These are phyloP conservation scores for Bovichtus variegatus DNA, from an alignment of 2,797 vertebrate species.

Conservation along the genomic window DNA sequence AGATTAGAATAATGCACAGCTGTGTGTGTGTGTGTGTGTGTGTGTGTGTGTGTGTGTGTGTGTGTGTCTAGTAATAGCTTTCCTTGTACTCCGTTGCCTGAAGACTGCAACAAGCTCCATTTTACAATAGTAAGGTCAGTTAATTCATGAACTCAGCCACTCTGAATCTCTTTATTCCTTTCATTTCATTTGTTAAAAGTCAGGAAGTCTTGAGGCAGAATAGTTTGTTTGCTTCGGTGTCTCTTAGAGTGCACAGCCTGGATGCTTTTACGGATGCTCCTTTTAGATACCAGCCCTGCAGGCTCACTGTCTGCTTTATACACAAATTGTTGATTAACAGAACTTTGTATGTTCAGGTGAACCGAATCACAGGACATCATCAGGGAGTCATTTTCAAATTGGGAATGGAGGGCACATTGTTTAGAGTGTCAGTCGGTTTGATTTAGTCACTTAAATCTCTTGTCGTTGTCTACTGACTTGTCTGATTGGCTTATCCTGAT, in stretches of 20 bases:
- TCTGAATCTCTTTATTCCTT: conserved; percentile 48
- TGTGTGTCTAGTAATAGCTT: conserved; percentile 50
- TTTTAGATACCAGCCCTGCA: conserved; percentile 14
- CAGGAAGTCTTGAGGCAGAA: conserved; percentile 46
- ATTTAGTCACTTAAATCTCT: conserved; percentile 11
- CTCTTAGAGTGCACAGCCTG: conserved; percentile 27
- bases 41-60: conserved; percentile 24
- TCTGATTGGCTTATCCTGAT: not conserved
- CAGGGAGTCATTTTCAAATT: not conserved
- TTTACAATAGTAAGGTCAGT: conserved; percentile 57
- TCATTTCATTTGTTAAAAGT: conserved; percentile 47
- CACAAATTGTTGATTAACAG: conserved; percentile 34
- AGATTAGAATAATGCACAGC: conserved; percentile 43
- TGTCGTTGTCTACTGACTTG: not conserved
- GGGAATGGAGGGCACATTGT: not conserved
- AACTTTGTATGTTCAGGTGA: not conserved
- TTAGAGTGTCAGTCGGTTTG: not conserved
- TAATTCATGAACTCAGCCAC: conserved; percentile 58
- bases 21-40: conserved; percentile 30
- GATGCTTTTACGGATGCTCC: conserved; percentile 26
- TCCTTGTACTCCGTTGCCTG: conserved; percentile 44
- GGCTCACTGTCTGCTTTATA: conserved; percentile 4
- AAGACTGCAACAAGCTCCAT: conserved; percentile 42
- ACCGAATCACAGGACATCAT: conserved; percentile 1
- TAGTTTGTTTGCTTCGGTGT: conserved; percentile 38